A percentile compares a stretch with the other conserved stretches of the same genome.
These are phyloP conservation scores for Furcifer pardalis DNA, from an alignment of 2,797 vertebrate genomes.

Conservation along the genomic window DNA sequence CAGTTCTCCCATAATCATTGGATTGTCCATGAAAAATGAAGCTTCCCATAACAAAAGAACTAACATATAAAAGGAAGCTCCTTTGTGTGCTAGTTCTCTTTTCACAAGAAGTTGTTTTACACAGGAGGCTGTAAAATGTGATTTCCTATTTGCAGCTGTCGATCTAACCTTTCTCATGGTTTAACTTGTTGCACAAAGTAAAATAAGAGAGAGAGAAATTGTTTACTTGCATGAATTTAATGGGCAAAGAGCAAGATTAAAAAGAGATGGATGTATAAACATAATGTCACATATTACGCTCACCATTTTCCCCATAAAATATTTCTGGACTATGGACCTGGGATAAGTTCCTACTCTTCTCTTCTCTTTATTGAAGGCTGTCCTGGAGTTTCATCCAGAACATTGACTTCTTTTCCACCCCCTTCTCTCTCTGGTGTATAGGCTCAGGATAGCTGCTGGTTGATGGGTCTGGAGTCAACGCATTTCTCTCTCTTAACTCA, in stretches of 20 bases:
- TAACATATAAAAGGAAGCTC: background rate
- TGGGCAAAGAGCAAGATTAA: background rate
- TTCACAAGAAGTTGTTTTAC: background rate
- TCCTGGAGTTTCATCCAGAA: too few relatives aligned
- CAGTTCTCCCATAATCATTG: background rate
- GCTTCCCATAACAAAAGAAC: too few relatives aligned
- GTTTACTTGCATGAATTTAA: background rate
- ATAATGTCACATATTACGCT: background rate
- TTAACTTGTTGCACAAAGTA: background rate
- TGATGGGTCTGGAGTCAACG: background rate
- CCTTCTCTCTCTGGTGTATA: background rate
- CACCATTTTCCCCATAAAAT: background rate
- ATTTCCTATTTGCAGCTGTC: background rate
- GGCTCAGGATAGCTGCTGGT: background rate
- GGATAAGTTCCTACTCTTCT: background rate
- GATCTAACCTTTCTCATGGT: background rate
- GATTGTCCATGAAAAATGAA: background rate
- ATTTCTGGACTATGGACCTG: background rate
- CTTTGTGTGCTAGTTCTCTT: background rate
- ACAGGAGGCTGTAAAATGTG: background rate
- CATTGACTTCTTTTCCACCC: background rate
- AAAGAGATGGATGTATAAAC: background rate
- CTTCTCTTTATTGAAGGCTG: too few relatives aligned
- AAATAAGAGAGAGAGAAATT: background rate
- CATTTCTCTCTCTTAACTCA: background rate